These are phyloP conservation scores for Rotaria socialis DNA, from an alignment of 2,888 invertebrate species.

Conservation along the genomic window DNA sequence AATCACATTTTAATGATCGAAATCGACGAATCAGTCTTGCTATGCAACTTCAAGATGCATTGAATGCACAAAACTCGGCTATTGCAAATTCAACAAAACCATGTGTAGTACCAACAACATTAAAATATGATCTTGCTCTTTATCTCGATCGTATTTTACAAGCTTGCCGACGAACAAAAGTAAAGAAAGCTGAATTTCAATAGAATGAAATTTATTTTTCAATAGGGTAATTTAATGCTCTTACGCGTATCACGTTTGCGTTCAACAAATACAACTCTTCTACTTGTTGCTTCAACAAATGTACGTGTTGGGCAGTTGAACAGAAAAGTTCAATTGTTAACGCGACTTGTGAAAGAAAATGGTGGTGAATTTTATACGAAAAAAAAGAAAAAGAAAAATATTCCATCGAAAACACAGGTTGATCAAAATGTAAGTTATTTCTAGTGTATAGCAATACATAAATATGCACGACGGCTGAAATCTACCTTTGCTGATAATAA, in stretches of 20 bases:
- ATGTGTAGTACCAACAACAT: slow-evolving; percentile 12
- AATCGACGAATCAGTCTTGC: slow-evolving; percentile 18
- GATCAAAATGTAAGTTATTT: not conserved
- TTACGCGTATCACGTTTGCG: not conserved
- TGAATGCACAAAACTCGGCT: not conserved
- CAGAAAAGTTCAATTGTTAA: slow-evolving; percentile 18
- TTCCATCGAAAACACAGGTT: not conserved
- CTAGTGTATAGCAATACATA: too few relatives aligned
- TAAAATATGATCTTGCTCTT: slow-evolving; percentile 9
- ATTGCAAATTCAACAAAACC: not conserved
- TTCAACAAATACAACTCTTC: not conserved
- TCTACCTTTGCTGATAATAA: not conserved
- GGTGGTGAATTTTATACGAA: slow-evolving; percentile 17
- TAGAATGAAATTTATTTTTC: not conserved
- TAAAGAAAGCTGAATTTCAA: not conserved
- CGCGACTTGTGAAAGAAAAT: slow-evolving; percentile 4
- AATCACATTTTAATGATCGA: slow-evolving; percentile 30
- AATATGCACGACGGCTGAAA: too few relatives aligned
- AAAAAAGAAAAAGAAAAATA: slow-evolving; percentile 19
- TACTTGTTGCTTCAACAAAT: not conserved
- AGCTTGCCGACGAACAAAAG: slow-evolving; percentile 23
- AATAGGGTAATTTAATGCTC: slow-evolving; percentile 10
- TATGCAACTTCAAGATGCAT: not conserved
- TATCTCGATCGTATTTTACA: slow-evolving; percentile 10
- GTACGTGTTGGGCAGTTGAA: slow-evolving; percentile 9